Base-by-base conservation (phyloP, 2,797 vertebrate species). In the Halcyon badia region DNA sequence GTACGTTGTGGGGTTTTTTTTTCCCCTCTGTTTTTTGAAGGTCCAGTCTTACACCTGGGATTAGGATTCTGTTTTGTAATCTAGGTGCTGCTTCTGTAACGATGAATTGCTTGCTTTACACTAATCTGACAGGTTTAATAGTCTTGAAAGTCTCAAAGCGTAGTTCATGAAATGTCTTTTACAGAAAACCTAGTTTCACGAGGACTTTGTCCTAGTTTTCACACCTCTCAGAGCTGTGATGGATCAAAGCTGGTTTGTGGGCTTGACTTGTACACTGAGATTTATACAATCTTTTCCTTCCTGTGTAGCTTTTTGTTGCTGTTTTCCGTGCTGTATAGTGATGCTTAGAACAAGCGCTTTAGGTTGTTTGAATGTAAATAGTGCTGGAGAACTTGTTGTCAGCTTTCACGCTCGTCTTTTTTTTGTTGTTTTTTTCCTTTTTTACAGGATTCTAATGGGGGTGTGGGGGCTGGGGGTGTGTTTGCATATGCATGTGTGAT, bases 121-220 rank as follows among this genome's bases (percentile, higher is more conserved):
- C 60, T 62, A 60, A 72, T 94, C 35, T 52, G n/a, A 24, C 39
- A 73, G 25, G 13, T 87, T 94, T 83, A 71, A 35, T 91, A 66
- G 44, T 54, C 48, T 83, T 73, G 62, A 35, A 91, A 66, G 24
- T 22, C 17, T 68, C 70, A 48, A 89, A 92, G 54, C n/a, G 11
- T 42, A 57, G 39, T 56, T 84, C 11, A 19, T 84, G 8, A 70
- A 75, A 64, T 79, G 73, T 85, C n/a, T 86, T 78, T 70, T 57
- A 52, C 30, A 51, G 70, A 69, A 90, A 94, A 87, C 82, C 77
- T 79, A 52, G 26, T 94, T 94, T 95, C 37, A 9, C 11, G n/a
- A 25, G 39, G 39, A 57, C 42, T 97, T 91, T 75, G 88, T 93
- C 66, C 90, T 44, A 75, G 41, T 90, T 97, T 92, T 93, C 37